Base-by-base conservation (phyloP, 2,797 vertebrate genomes). In the Chaunax sp. region DNA sequence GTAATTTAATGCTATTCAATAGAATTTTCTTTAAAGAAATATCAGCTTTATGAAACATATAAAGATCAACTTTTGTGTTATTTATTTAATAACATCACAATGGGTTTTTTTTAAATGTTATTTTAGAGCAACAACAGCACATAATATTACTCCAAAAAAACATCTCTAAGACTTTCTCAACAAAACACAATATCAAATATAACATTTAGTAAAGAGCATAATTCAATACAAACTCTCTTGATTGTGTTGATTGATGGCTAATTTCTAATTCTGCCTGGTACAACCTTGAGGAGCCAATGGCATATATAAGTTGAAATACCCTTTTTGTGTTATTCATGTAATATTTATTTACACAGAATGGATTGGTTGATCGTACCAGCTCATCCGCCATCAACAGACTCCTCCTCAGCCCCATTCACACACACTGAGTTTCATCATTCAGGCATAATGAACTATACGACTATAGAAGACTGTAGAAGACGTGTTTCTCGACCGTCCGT, bases 361-460 rank as follows among this genome's bases (percentile, higher is more conserved):
- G 38, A 16, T 18, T 23, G 22, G 57, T 13, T 19, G 26, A 59
- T 64, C 30, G 44, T 33, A 30, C 11, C 12, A 58, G 33, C 43
- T 51, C n/a, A 12, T 22, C 49, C 41, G 16, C 22, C 33, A 35
- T 35, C 19, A 40, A 49, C 47, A 61, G 4, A 4, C 28, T 40
- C n/a, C 11, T 46, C 16, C 26, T 69, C 35, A 30, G 6, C 30
- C 41, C n/a, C 44, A 49, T 35, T 54, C 52, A 44, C 40, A 22
- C 19, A 64, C 22, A 50, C 37, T 69, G 16, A 50, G 8, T 16
- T 60, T 68, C 57, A 54, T 74, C 52, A 59, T 37, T 61, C 23
- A 38, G 16, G n/a, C 2, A 15, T 14, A 15, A 12, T 23, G 10
- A 26, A 16, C 16, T 43, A 52, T 11, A 46, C 14, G 20, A 9